phyloP scores from a whole-genome alignment of 2,888 invertebrate species.

The Hydriomena furcata region DNA sequence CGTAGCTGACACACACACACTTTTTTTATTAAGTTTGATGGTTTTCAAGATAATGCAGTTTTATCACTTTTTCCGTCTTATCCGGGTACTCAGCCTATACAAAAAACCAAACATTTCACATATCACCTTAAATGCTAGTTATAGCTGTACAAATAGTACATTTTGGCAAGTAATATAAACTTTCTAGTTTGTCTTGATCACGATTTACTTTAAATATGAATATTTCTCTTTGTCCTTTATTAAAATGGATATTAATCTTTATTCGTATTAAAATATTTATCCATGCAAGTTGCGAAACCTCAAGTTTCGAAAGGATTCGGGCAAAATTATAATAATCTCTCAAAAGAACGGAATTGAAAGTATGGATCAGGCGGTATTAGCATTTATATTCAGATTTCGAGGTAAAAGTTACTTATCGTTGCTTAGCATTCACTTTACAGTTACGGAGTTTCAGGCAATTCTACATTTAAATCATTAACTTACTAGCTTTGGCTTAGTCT shows the following conservation, averaged over 20 bases:
- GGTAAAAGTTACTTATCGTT: constrained; percentile 73
- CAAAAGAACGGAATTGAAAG: constrained; percentile 73
- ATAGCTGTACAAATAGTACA: too few relatives aligned
- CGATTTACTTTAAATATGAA: too few relatives aligned
- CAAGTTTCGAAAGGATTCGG: constrained; percentile 70
- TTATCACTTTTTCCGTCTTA: too few relatives aligned
- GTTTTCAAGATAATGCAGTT: too few relatives aligned
- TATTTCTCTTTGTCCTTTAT: neutral
- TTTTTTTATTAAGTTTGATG: too few relatives aligned
- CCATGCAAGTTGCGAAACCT: constrained; percentile 59
- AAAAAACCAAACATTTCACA: too few relatives aligned
- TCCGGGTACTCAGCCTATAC: too few relatives aligned
- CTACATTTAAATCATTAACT: constrained; percentile 22
- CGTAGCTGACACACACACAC: too few relatives aligned
- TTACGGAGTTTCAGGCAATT: constrained; percentile 28
- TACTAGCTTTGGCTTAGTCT: constrained; percentile 1
- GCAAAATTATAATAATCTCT: constrained; percentile 78
- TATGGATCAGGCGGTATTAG: constrained; percentile 74
- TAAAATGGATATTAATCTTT: neutral
- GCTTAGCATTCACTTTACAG: constrained; percentile 56
- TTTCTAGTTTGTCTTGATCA: too few relatives aligned
- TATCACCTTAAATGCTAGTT: too few relatives aligned
- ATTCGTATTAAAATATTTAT: constrained; percentile 54
- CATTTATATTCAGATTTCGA: constrained; percentile 77
- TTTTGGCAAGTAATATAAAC: too few relatives aligned